phyloP scores from a whole-genome alignment of 2,888 invertebrate species.

The Drepanosiphum platanoidis region DNA sequence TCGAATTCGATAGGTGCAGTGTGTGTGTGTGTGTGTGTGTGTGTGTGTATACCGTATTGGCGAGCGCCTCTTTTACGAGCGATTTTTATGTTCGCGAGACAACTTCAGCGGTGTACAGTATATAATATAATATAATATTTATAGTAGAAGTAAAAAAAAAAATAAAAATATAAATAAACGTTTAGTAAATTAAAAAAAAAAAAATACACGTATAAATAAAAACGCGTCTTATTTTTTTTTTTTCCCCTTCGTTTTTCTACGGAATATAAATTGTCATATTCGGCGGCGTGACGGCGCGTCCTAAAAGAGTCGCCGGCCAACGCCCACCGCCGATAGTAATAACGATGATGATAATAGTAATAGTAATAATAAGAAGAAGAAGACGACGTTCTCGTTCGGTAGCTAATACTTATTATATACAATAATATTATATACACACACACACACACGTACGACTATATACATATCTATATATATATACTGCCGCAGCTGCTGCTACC shows the following conservation, averaged over 20 bases:
- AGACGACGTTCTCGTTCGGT: slow-evolving; percentile 39
- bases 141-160: neutral
- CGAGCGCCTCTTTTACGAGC: neutral
- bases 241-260: neutral
- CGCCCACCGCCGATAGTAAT: slow-evolving; percentile 50
- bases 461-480: neutral
- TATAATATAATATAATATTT: no score
- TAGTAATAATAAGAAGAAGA: slow-evolving; percentile 9
- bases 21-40: no score
- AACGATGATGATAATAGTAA: neutral
- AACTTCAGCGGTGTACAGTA: neutral
- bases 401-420: slow-evolving; percentile 40
- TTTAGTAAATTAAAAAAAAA: slow-evolving; percentile 22
- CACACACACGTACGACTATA: no score
- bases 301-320: slow-evolving; percentile 34
- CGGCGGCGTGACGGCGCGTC: neutral
- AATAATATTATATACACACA: no score
- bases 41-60: neutral
- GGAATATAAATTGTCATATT: slow-evolving; percentile 49
- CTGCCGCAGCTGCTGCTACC: slow-evolving; percentile 9
- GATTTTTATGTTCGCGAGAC: neutral
- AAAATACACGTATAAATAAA: neutral
- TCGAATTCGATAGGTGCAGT: neutral
- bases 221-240: neutral
- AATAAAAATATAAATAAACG: slow-evolving; percentile 10